Evolutionary conservation across 2,888 invertebrate species (phyloP), one percentile per base, ranked within the genome.

Genomic region (Flexamia atlantica): DNA sequence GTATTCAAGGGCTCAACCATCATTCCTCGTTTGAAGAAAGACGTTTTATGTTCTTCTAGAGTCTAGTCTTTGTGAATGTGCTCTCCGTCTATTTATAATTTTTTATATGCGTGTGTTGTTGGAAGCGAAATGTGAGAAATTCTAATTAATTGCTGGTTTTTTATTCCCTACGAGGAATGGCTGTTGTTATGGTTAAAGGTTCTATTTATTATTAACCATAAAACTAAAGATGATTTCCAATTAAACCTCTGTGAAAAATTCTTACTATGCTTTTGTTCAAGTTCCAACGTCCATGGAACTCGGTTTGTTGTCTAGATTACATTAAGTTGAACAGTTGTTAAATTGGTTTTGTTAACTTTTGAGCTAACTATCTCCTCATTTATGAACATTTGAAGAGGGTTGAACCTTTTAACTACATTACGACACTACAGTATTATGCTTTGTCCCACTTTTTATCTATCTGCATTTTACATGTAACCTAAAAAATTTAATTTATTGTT

Each of bases 21-120:
- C 79, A 79, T 79, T 79, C 79, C 79, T 79, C 50, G 79, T 20
- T 79, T 57, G 32, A 79, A 53, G 53, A 79, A 76, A 76, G 57
- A 57, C 53, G 57, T 53, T 79, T 79, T 79, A n/a, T 79, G 74
- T 79, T 79, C 57, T 79, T 79, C 20, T 76, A 79, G 57, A 36
- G 46, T 79, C 79, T 79, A 79, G 79, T 79, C 79, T 57, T 50
- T 40, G 53, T 57, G 40, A 57, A 57, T 53, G 79, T 79, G 79
- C 79, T 79, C 53, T 79, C 32, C 57, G 30, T 25, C 30, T 79
- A 57, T 79, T 79, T 79, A 57, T 53, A 76, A 42, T 46, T 76
- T 76, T 76, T 76, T 40, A 40, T 46, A 40, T 50, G 25, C 28
- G 23, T 76, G 50, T 76, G 25, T 42, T 76, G 50, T 76, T 70